Evolutionary conservation across 2,113 vertebrate species (phyloP).

Genomic region (Aramus guarauna): DNA sequence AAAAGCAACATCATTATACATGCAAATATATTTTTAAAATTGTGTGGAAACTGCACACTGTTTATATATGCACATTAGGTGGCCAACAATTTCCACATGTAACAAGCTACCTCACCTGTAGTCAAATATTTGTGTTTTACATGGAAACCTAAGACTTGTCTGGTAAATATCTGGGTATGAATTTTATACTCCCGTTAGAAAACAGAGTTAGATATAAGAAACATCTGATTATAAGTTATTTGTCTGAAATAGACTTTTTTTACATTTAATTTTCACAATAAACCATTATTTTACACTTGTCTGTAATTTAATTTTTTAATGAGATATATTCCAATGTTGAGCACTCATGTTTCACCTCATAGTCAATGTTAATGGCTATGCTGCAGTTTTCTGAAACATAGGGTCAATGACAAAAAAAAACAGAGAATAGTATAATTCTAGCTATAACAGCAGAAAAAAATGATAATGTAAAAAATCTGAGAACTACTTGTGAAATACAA

Average conservation of each 20-base stretch:
- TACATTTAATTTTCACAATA: neutral
- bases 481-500: neutral
- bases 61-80: neutral
- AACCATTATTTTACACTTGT: neutral
- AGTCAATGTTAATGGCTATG: conserved; percentile 34
- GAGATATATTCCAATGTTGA: neutral
- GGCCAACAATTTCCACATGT: neutral
- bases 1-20: neutral
- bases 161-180: neutral
- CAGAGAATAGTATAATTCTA: neutral
- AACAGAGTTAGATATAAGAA: neutral
- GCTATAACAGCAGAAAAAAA: neutral
- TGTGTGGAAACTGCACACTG: neutral
- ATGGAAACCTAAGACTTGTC: neutral
- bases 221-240: neutral
- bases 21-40: neutral
- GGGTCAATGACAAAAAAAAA: conserved; percentile 29
- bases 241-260: neutral
- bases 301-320: neutral
- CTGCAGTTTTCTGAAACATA: conserved; percentile 44
- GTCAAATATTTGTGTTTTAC: neutral
- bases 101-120: neutral
- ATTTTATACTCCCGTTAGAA: neutral
- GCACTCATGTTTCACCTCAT: conserved; percentile 10
- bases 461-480: neutral